Conservation (phyloP, 2,797 vertebrate species). For the Choloepus didactylus region DNA sequence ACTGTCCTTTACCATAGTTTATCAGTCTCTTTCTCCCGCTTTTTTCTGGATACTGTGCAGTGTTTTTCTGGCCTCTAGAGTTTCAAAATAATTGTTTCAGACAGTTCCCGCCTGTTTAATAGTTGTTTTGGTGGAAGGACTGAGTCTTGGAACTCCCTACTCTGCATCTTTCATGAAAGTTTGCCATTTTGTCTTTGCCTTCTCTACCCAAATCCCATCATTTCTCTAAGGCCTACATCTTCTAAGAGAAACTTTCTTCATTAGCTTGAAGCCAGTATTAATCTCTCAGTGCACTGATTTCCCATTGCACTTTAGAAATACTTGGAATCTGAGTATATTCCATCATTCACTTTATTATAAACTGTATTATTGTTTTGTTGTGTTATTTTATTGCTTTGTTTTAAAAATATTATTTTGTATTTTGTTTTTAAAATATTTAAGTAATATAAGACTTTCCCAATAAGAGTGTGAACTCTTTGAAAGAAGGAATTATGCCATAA, state of each 20-base stretch:
- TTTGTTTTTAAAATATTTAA: constrained; percentile 29
- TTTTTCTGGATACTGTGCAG: too few species aligned
- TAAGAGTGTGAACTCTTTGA: neutral
- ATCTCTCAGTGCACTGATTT: neutral
- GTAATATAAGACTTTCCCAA: constrained; percentile 26
- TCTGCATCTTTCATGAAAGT: too few species aligned
- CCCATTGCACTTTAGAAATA: neutral
- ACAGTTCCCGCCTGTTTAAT: too few species aligned
- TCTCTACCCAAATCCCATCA: neutral
- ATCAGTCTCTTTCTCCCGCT: too few species aligned
- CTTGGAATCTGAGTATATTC: neutral
- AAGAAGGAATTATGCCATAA: neutral
- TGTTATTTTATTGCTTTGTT: neutral
- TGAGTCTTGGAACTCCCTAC: too few species aligned
- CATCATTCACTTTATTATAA: constrained; percentile 17
- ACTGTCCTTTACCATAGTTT: too few species aligned
- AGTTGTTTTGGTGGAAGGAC: too few species aligned
- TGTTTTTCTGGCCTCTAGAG: too few species aligned
- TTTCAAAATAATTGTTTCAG: too few species aligned
- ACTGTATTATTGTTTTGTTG: neutral
- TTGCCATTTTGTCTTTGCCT: neutral
- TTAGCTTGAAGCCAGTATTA: neutral
- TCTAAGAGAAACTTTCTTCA: neutral
- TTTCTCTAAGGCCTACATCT: constrained; percentile 9
- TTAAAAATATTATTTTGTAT: neutral